These are phyloP conservation scores for Poeciliopsis prolifica DNA, from an alignment of 2,113 vertebrate genomes.

Conservation along the genomic window DNA sequence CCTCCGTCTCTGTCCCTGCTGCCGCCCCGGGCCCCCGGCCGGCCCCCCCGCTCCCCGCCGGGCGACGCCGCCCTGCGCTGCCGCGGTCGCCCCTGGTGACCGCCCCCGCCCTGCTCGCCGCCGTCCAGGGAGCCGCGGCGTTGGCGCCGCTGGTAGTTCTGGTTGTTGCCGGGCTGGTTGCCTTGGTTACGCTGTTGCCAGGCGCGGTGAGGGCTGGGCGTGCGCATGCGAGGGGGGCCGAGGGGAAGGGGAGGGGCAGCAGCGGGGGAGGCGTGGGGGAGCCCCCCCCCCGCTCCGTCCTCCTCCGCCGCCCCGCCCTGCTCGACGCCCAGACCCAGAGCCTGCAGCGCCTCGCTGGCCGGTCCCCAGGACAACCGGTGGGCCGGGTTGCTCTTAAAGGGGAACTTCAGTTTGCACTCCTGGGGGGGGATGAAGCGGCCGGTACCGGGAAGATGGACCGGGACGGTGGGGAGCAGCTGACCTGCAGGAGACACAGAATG, in stretches of 20 bases:
- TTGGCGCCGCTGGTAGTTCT: slow-evolving; percentile 71
- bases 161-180: slow-evolving; percentile 49
- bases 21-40: slow-evolving; percentile 14
- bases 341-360: slow-evolving; percentile 64
- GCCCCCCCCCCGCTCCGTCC: background rate
- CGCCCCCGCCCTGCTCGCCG: slow-evolving; percentile 38
- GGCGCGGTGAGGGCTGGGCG: slow-evolving; percentile 70
- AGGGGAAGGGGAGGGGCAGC: slow-evolving; percentile 67
- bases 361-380: slow-evolving; percentile 88
- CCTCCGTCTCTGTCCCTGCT: slow-evolving; percentile 56
- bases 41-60: slow-evolving; percentile 38
- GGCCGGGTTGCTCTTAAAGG: slow-evolving; percentile 91
- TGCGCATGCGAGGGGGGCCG: slow-evolving; percentile 65
- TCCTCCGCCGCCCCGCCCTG: slow-evolving; percentile 16
- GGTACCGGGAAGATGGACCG: slow-evolving; percentile 82
- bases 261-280: slow-evolving; percentile 28
- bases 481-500: slow-evolving; percentile 17
- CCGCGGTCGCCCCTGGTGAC: slow-evolving; percentile 62
- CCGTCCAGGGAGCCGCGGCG: slow-evolving; percentile 81
- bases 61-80: slow-evolving; percentile 68
- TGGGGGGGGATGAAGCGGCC: slow-evolving; percentile 83
- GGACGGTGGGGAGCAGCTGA: slow-evolving; percentile 44
- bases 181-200: slow-evolving; percentile 69
- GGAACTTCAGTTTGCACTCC: slow-evolving; percentile 91
- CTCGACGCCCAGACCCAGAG: slow-evolving; percentile 51